Base-by-base conservation (phyloP, 2,888 invertebrate genomes). In the Habroteleia sp. region DNA sequence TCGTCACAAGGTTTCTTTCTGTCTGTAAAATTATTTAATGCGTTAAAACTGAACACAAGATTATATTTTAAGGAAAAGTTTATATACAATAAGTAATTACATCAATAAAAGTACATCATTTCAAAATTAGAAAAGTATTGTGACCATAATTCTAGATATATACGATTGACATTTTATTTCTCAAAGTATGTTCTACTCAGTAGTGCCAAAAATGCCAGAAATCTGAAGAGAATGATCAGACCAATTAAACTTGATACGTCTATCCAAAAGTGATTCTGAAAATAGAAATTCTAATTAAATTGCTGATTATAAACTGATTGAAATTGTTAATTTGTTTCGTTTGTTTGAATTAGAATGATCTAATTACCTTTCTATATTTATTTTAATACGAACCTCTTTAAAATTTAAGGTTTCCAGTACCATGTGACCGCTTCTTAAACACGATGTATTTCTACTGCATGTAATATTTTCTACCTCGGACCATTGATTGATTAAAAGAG, bases 401-500 rank as follows among this genome's bases (percentile, higher is more conserved):
- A 96, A 96, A 87, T 94, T 94, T 20, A 94, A 91, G 0, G 93
- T 94, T 82, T 94, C 93, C 63, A 97, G 89, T 50, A 97, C 93
- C 42, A 94, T 92, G 69, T 92, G 92, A 0, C 97, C 97, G 16
- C 93, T 93, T 27, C 91, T 92, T 0, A 94, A 95, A 81, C 96
- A 96, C 1, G 95, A 94, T 48, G 93, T 91, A 89, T 94, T 94
- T 77, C 92, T 89, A 0, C 93, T 93, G 84, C 96, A 96, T 0
- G 91, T 91, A 80, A 97, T 96, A 80, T 91, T 90, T 2, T 93
- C 93, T 6, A 97, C 91, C 37, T 94, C 93, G 0, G 92, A 87
- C 97, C 97, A 97, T 85, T 97, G 97, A 90, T 97, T 97, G 60
- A 97, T 92, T 52, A 95, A 90, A 10, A 97, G 89, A 0, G 96